Conservation (phyloP, 2,888 invertebrate genomes). For the Cristatella mucedo region DNA sequence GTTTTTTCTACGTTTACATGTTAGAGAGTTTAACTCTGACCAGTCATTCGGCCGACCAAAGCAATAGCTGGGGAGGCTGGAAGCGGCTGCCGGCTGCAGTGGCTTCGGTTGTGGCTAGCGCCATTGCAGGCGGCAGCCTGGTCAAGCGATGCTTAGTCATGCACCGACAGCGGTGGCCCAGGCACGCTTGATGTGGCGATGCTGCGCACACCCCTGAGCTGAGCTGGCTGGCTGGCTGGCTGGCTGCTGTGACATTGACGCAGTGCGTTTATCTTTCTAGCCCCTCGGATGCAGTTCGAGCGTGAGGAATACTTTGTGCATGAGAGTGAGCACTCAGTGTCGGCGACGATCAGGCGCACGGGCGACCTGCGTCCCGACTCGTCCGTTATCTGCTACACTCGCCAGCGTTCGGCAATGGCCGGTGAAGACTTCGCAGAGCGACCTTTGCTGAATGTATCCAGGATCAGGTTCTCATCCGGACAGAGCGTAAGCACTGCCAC, state of each 20-base stretch:
- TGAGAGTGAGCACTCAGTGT: constrained; percentile 23
- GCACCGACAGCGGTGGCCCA: background rate
- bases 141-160: no score
- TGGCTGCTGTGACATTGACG: no score
- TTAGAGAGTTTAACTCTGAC: no score
- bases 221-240: background rate
- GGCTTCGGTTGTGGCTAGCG: no score
- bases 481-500: constrained; percentile 26
- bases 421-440: constrained; percentile 34
- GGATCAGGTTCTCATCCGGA: constrained; percentile 29
- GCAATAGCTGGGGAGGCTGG: no score
- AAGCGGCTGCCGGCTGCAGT: no score
- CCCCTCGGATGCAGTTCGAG: constrained; percentile 31
- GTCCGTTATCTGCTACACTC: constrained; percentile 35
- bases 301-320: constrained; percentile 21
- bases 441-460: constrained; percentile 23
- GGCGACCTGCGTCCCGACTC: constrained; percentile 30
- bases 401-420: constrained; percentile 29
- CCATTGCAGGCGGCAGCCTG: no score
- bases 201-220: background rate
- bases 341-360: constrained; percentile 25
- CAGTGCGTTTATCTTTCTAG: constrained; percentile 16
- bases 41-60: no score
- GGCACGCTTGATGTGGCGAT: background rate
- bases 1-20: no score